Conservation (phyloP, 2,888 invertebrate genomes). For the Resseliella maxima region DNA sequence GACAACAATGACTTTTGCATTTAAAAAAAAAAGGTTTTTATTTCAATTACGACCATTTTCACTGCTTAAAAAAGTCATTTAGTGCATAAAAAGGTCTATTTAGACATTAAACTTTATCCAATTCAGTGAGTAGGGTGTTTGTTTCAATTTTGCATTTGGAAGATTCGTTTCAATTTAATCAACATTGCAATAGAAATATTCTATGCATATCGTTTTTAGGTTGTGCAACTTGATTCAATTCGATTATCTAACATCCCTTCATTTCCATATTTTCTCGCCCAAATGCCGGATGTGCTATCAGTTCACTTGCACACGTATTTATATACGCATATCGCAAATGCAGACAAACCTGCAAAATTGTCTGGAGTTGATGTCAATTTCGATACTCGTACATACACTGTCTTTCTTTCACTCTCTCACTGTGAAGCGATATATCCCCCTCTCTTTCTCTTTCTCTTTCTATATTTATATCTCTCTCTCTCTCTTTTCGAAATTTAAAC, state of each 20-base stretch:
- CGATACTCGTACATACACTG: background rate
- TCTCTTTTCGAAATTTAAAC: too few relatives aligned
- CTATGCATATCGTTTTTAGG: background rate
- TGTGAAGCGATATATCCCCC: too few relatives aligned
- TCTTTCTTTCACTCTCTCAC: background rate
- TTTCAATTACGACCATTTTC: too few relatives aligned
- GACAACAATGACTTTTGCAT: too few relatives aligned
- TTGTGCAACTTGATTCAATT: background rate
- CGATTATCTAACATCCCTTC: constrained; percentile 16
- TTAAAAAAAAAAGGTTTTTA: too few relatives aligned
- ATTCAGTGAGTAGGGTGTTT: background rate
- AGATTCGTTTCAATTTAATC: background rate
- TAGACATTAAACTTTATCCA: background rate
- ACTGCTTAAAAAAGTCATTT: too few relatives aligned
- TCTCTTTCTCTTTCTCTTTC: too few relatives aligned
- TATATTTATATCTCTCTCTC: too few relatives aligned
- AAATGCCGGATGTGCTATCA: constrained; percentile 26
- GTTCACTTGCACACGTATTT: background rate
- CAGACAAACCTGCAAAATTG: constrained; percentile 32
- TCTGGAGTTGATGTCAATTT: constrained; percentile 27
- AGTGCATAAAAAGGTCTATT: background rate
- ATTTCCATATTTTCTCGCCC: constrained; percentile 6
- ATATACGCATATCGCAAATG: constrained; percentile 10
- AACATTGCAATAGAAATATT: constrained; percentile 17
- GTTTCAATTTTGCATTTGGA: background rate